Evolutionary conservation across 2,797 vertebrate genomes (phyloP), one percentile per base, ranked within the genome.

Genomic region (Cottoperca gobio): DNA sequence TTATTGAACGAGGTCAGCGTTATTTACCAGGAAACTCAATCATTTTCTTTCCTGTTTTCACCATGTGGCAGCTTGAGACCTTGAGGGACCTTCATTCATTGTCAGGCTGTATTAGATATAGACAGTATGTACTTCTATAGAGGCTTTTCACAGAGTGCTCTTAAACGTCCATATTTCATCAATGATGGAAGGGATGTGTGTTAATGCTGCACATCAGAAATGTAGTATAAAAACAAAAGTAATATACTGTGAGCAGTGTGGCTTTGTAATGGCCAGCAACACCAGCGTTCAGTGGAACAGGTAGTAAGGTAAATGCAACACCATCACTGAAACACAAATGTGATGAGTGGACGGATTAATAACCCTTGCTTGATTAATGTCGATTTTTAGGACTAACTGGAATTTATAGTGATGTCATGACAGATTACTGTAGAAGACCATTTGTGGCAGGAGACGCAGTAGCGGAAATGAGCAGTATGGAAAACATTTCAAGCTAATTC

Each of bases 401-500:
- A 57, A 65, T 62, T n/a, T 58, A 23, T 19, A 11, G 17, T 33
- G 19, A 23, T 42, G 48, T 72, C 53, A 65, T 21, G 39, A 28
- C 26, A 2, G 13, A 21, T 60, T 60, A 73, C 19, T 19, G 28
- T n/a, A n/a, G n/a, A 49, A 0, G 37, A 45, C 40, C 43, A 60
- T 60, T 45, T 76, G 35, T 60, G 55, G 49, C 55, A 59, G 64
- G 31, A 61, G 23, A 45, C 5, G 5, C n/a, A 33, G 19, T 0
- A 2, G 37, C 8, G 35, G 78, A 70, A 73, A 72, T 72, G 52
- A 64, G 19, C 16, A 8, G 19, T 26, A 28, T 50, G 54, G 33
- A 57, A 50, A 70, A 58, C 40, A 53, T 73, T 55, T 77, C 6
- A 8, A 9, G 10, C 50, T 54, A 42, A 77, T 73, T 33, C 37